Evolutionary conservation across 2,113 vertebrate genomes (phyloP).

Genomic region (Dasyprocta punctata): DNA sequence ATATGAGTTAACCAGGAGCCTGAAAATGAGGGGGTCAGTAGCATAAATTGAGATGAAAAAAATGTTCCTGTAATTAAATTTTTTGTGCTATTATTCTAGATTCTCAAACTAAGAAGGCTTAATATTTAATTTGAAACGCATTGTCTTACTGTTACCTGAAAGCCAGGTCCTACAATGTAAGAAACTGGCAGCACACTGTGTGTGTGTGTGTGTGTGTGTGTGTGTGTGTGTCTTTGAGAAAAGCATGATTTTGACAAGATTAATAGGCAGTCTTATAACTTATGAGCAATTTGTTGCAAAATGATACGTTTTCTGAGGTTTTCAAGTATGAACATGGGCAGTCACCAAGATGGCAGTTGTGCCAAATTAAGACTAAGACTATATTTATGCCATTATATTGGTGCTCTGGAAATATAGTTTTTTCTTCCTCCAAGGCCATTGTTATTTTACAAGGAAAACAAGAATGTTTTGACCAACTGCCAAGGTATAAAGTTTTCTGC

Average conservation of each 20-base stretch:
- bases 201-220: neutral
- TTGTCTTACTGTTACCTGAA: neutral
- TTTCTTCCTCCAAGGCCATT: neutral
- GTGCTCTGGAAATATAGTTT: neutral
- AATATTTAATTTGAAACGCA: neutral
- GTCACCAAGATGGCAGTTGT: too few species aligned
- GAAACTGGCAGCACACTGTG: neutral
- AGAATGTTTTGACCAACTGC: neutral
- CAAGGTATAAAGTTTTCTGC: neutral
- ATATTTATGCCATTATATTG: neutral
- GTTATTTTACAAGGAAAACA: neutral
- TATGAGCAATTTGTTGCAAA: neutral
- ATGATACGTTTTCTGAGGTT: neutral
- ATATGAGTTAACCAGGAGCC: neutral
- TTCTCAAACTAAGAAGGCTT: neutral
- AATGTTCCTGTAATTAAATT: neutral
- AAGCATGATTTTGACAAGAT: neutral
- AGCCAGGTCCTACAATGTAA: neutral
- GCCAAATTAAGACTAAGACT: neutral
- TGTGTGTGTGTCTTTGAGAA: neutral
- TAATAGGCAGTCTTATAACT: neutral
- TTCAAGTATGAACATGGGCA: neutral
- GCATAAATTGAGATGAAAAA: neutral
- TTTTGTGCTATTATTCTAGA: constrained; percentile 9
- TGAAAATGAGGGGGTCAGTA: neutral